Percentiles rank a stretch among this genome's conserved stretches.
Conservation (phyloP, 1,140 invertebrate genomes). For the Metopolophium dirhodum region DNA sequence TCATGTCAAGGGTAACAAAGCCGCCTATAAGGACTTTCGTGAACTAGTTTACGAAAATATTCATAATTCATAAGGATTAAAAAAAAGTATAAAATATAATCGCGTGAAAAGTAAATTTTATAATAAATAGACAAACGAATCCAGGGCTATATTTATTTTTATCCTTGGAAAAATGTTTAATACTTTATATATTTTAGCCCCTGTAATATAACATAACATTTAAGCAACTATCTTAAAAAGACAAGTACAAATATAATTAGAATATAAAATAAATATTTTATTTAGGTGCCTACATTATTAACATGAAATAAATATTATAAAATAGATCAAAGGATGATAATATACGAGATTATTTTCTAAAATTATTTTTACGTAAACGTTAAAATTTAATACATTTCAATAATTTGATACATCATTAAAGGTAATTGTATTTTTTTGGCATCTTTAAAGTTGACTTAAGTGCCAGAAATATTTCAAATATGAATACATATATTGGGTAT, state of each 20-base stretch:
- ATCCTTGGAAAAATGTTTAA: background rate
- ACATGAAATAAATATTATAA: background rate
- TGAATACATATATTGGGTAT: background rate
- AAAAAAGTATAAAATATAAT: background rate
- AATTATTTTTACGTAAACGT: constrained; percentile 16
- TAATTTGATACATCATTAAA: constrained; percentile 23
- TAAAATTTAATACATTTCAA: constrained; percentile 14
- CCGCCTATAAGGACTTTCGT: constrained; percentile 18
- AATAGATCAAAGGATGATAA: background rate
- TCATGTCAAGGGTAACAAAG: constrained; percentile 44
- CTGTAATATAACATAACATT: background rate
- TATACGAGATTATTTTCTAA: background rate
- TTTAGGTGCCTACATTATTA: background rate
- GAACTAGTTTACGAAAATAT: constrained; percentile 39
- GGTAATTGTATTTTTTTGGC: constrained; percentile 35
- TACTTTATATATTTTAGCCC: background rate
- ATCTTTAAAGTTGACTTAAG: constrained; percentile 45
- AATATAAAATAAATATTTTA: background rate
- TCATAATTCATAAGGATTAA: constrained; percentile 26
- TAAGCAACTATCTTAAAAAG: background rate
- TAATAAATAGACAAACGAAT: background rate
- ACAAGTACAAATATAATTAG: background rate
- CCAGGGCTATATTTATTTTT: constrained; percentile 24
- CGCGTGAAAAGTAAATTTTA: background rate
- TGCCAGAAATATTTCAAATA: constrained; percentile 49